Base-by-base conservation (phyloP, 2,888 invertebrate species). In the Halictus quadricinctus region DNA sequence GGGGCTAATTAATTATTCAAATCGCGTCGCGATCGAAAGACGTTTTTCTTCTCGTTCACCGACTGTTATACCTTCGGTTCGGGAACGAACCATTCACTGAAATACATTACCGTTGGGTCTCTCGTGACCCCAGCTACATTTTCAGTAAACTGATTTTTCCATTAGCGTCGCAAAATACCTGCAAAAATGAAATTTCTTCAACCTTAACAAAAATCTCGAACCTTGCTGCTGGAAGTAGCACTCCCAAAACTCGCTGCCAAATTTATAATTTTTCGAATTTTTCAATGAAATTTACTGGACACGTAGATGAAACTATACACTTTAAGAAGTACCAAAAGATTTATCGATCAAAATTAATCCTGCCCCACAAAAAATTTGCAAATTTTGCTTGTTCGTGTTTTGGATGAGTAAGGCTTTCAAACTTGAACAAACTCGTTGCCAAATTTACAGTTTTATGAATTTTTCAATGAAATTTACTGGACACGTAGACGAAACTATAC, bases 1-100 rank as follows among this genome's bases (percentile, higher is more conserved):
- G 64, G 43, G 21, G 36, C 36, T 66, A 36, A 43, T 69, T 69
- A 69, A 69, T 69, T 41, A 69, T 69, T 69, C n/a, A 6, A 69
- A 69, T 69, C 41, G 41, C 21, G 10, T 18, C 69, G 43, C n/a
- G 69, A 43, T 64, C 64, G 15, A 29, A 29, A 29, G 29, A 29
- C 29, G 64, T 64, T 64, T 64, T 15, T 29, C 64, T 64, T 64
- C 29, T 29, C 15, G 15, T 64, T 64, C 64, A 7, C 25, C 15
- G 15, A 6, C 60, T 25, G 60, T 60, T 60, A 60, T n/a, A 25
- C 15, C 13, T 13, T 25, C 15, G 2, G 15, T 60, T 15, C 60
- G 60, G 13, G 15, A 13, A 13, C 13, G 7, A 25, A 12, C n/a
- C 13, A 4, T 58, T n/a, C 18, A 1, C 43, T 8, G 43, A 10